These are phyloP conservation scores for Oncopeltus fasciatus DNA, from an alignment of 1,140 invertebrate genomes.

Conservation along the genomic window DNA sequence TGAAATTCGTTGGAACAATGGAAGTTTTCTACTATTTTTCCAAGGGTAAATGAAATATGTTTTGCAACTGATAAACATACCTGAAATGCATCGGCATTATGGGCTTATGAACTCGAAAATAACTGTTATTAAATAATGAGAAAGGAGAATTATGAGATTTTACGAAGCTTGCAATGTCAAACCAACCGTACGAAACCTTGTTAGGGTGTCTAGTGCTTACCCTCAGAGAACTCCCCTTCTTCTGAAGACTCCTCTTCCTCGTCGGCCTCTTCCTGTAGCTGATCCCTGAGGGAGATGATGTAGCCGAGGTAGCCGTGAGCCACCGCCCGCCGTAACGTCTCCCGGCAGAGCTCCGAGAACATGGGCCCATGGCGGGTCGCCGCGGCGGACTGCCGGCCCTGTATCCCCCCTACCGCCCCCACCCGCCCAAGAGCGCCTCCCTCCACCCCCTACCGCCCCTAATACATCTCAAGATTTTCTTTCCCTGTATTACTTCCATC, in stretches of 20 bases:
- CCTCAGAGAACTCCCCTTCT: neutral
- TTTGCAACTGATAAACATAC: too few relatives aligned
- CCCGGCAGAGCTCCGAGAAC: conserved; percentile 46
- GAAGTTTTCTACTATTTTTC: too few relatives aligned
- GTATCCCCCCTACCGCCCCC: conserved; percentile 26
- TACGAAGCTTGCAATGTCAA: too few relatives aligned
- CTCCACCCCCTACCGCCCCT: neutral
- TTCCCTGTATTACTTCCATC: too few relatives aligned
- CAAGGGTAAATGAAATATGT: too few relatives aligned
- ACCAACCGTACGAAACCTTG: too few relatives aligned
- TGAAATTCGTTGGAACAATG: too few relatives aligned
- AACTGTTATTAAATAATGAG: too few relatives aligned
- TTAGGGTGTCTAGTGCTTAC: neutral
- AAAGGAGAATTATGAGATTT: too few relatives aligned
- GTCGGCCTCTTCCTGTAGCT: conserved; percentile 14
- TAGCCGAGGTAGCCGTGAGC: conserved; percentile 27
- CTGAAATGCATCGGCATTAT: too few relatives aligned
- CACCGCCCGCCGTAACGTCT: conserved; percentile 40
- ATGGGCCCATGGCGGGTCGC: conserved; percentile 34
- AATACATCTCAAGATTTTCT: neutral
- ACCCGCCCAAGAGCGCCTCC: neutral
- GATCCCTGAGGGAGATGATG: conserved; percentile 19
- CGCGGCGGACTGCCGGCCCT: conserved; percentile 22
- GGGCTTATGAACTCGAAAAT: too few relatives aligned
- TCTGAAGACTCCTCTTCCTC: conserved; percentile 11